phyloP scores from a whole-genome alignment of 2,113 vertebrate species.

The Vimba vimba region DNA sequence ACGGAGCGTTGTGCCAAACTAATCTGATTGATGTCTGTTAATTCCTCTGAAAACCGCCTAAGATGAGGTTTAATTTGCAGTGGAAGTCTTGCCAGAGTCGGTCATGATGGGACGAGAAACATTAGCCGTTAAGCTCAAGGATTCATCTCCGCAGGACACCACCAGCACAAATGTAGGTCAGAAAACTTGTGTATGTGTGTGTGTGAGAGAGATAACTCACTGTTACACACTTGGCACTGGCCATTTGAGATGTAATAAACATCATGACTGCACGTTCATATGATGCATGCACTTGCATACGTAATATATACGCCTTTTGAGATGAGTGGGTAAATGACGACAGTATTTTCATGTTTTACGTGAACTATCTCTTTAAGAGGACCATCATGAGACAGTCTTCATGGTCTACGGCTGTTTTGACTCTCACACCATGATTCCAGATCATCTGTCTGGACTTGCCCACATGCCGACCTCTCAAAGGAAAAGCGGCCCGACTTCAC shows the following conservation, averaged over 20 bases:
- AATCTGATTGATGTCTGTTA: constrained; percentile 19
- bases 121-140: constrained; percentile 43
- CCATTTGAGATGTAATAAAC: constrained; percentile 16
- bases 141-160: constrained; percentile 40
- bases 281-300: neutral
- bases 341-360: neutral
- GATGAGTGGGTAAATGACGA: neutral
- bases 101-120: constrained; percentile 7
- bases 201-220: neutral
- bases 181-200: constrained; percentile 28
- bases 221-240: neutral
- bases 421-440: constrained; percentile 2
- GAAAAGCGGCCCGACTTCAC: neutral
- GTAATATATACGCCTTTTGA: neutral
- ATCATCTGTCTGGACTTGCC: constrained; percentile 21
- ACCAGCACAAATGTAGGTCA: constrained; percentile 44
- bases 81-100: constrained; percentile 23
- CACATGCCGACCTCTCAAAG: constrained; percentile 8
- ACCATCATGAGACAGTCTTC: neutral
- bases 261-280: neutral
- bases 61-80: constrained; percentile 8
- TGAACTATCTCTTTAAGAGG: neutral
- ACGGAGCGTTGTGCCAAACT: neutral
- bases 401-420: constrained; percentile 5
- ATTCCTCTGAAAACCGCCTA: constrained; percentile 14